A percentile compares a stretch with the other conserved stretches of the same genome.
phyloP scores from a whole-genome alignment of 1,140 invertebrate species.

The Eubasilissa regina region DNA sequence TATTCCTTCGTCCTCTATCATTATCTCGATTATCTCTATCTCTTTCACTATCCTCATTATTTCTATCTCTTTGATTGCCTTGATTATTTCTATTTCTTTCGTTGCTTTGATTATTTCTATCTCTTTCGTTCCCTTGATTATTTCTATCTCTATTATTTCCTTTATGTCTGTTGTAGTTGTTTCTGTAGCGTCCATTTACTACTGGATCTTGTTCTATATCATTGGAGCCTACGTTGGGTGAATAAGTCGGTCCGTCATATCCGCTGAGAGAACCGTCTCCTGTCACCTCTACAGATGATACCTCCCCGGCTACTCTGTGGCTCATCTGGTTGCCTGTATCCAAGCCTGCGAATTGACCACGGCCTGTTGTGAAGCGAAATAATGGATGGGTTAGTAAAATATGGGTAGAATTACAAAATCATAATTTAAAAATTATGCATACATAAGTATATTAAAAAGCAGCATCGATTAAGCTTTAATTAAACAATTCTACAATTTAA shows the following conservation, averaged over 20 bases:
- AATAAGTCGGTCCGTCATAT: conserved; percentile 39
- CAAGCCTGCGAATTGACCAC: conserved; percentile 44
- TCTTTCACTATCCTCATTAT: neutral
- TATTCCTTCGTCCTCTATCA: neutral
- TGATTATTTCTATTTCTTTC: conserved; percentile 12
- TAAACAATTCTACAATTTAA: too few relatives aligned
- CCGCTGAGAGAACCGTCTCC: conserved; percentile 55
- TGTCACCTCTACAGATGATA: conserved; percentile 35
- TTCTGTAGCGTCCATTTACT: conserved; percentile 26
- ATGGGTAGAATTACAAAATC: too few relatives aligned
- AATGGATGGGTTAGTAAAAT: conserved; percentile 14
- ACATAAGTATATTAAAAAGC: neutral
- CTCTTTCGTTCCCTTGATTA: conserved; percentile 1
- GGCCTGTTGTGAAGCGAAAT: conserved; percentile 37
- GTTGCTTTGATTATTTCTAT: conserved; percentile 9
- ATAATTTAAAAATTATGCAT: neutral
- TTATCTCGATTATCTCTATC: neutral
- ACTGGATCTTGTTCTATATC: conserved; percentile 26
- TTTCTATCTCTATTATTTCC: conserved; percentile 11
- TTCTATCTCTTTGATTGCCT: neutral
- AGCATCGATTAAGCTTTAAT: neutral
- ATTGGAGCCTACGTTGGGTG: conserved; percentile 61
- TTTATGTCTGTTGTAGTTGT: conserved; percentile 23
- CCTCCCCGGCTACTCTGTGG: conserved; percentile 34
- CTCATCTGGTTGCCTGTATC: conserved; percentile 44